Evolutionary conservation across 1,140 invertebrate species (phyloP), one percentile per base, ranked within the genome.

Genomic region (Drosophila melanogaster): DNA sequence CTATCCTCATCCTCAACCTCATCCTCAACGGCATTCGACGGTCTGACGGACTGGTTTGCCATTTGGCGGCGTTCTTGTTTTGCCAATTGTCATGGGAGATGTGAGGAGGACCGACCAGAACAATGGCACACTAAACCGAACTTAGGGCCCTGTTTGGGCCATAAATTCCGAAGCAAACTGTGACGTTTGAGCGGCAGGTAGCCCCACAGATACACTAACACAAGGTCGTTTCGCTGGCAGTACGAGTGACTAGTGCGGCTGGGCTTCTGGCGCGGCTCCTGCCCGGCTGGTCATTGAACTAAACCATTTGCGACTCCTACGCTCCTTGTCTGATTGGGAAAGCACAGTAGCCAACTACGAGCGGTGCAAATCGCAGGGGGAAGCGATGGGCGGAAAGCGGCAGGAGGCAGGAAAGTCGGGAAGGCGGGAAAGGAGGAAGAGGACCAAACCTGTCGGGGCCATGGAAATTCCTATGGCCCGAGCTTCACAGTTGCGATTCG

Each of bases 121-220:
- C 83, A 86, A 86, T 86, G 83, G 79, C 83, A 87, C 76, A 86
- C 70, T 86, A 87, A 86, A 86, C 83, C 66, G 81, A 86, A 79
- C 83, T 58, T 77, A 85, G 67, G 67, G 53, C 46, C 58, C 37
- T 43, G 37, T 44, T 41, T 19, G 44, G 70, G 57, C 69, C 78
- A 87, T 86, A 87, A 86, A 86, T 87, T 86, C 64, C 47, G 47
- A 72, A 67, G 78, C 49, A 81, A 87, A 58, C 66, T 85, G 65
- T 77, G 77, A 70, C 66, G 57, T 67, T 77, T 57, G 46, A 10
- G 35, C 41, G 50, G 64, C 50, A 19, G 35, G 58, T 24, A 58
- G 22, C 41, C 30, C 15, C 69, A 47, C 44, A 76, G 53, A 66
- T 50, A 58, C 56, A 10, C 57, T 60, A 33, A 54, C 64, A 44